Percentiles rank a stretch among this genome's conserved stretches.
These are phyloP conservation scores for Boleophthalmus pectinirostris DNA, from an alignment of 2,113 vertebrate genomes.

Conservation along the genomic window DNA sequence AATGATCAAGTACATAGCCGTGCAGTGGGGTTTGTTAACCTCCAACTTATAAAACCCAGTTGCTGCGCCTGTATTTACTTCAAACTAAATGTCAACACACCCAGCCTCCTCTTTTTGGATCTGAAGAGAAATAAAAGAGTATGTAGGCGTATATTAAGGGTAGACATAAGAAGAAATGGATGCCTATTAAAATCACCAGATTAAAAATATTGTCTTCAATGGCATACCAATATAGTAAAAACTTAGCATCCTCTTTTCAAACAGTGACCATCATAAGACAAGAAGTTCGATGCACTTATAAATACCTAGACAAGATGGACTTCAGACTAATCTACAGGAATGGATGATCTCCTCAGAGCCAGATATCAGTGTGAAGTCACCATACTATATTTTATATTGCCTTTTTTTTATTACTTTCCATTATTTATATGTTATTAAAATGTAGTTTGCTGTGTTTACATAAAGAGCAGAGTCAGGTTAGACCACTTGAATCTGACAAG, in stretches of 20 bases:
- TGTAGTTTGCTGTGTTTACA: neutral
- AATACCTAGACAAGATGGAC: neutral
- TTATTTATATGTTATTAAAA: neutral
- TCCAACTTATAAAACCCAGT: neutral
- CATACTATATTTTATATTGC: neutral
- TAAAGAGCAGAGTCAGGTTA: conserved; percentile 25
- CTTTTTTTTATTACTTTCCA: neutral
- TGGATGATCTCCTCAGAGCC: neutral
- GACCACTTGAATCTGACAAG: conserved; percentile 39
- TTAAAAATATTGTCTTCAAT: neutral
- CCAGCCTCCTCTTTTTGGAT: neutral
- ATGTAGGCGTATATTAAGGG: neutral
- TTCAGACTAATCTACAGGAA: neutral
- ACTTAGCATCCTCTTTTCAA: conserved; percentile 6
- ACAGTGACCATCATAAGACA: neutral
- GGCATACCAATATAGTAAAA: neutral
- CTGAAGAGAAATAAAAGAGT: neutral
- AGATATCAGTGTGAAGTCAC: neutral
- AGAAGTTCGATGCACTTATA: conserved; percentile 1
- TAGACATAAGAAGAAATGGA: neutral
- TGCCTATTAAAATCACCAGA: neutral
- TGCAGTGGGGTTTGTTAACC: neutral
- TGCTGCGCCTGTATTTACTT: neutral
- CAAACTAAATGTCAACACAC: conserved; percentile 1
- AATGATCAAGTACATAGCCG: neutral